Base-by-base conservation (phyloP, 2,797 vertebrate species). In the Cuculus canorus region DNA sequence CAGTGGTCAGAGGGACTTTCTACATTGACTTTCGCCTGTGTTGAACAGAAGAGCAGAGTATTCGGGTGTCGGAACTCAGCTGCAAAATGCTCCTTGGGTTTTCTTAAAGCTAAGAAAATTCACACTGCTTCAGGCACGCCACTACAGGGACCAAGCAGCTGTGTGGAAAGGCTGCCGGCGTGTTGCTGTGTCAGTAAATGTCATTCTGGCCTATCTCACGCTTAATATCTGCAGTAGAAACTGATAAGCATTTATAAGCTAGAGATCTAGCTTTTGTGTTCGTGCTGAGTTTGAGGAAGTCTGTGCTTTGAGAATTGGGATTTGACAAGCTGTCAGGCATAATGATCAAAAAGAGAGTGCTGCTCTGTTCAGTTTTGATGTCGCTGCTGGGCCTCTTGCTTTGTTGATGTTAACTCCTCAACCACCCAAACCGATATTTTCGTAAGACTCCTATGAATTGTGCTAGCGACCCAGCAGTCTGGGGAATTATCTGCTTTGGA, bases 71-170 rank as follows among this genome's bases (percentile, higher is more conserved):
- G 47, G 23, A 68, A 30, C 28, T 23, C 13, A 47, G 27, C 35
- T 88, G 32, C 23, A 19, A 65, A 73, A 11, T 32, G 16, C 22
- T 85, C 5, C 37, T 77, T 41, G 43, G 25, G 43, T 81, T 90
- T 72, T 54, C 32, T 68, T 80, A 65, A 66, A 76, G n/a, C 71
- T 64, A 17, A 73, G 56, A 53, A 77, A 92, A 17, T 8, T 39
- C 10, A 2, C 0, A 0, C 5, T 0, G 1, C 59, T 79, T 90
- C 24, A 71, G 27, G 45, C 18, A 33, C 45, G 0, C 6, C 0
- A 1, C 59, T 80, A 91, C 22, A 68, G 32, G 48, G 22, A n/a
- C 69, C 2, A 6, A 19, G 39, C 76, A 64, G 76, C 87, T 83
- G 69, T 17, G 4, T 0, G 0, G 57, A 8, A 23, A 59, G 25